phyloP scores from a whole-genome alignment of 2,888 invertebrate genomes.

The Deroplatys truncata region DNA sequence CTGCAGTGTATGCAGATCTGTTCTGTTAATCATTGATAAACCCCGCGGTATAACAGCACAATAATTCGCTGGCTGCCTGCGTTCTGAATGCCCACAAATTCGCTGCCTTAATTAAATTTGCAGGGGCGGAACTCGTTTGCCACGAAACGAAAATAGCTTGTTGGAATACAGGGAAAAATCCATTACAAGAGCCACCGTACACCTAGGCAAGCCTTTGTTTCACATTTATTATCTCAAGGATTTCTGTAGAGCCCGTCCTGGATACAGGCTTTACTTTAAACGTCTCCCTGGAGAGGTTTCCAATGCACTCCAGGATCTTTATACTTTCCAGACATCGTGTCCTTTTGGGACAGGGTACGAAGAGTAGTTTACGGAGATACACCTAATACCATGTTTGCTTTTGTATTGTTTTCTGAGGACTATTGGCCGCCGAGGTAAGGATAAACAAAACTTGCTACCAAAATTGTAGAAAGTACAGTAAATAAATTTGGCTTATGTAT shows the following conservation, averaged over 20 bases:
- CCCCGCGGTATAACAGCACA: not conserved
- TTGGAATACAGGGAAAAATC: not conserved
- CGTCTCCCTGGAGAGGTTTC: not conserved
- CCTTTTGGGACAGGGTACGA: too few relatives aligned
- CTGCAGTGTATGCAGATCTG: too few relatives aligned
- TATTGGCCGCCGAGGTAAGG: too few relatives aligned
- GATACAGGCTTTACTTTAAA: not conserved
- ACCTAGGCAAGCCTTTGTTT: not conserved
- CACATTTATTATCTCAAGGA: not conserved
- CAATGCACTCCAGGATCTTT: not conserved
- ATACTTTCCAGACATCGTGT: too few relatives aligned
- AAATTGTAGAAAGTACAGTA: too few relatives aligned
- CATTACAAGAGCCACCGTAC: not conserved
- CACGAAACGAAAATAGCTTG: not conserved
- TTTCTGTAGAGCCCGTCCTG: not conserved
- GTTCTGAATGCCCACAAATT: not conserved
- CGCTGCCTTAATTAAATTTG: not conserved
- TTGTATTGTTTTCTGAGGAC: too few relatives aligned
- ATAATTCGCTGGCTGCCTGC: not conserved
- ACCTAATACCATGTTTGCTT: too few relatives aligned
- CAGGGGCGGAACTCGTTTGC: too few relatives aligned
- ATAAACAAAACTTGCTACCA: too few relatives aligned
- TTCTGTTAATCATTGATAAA: not conserved
- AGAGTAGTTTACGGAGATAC: too few relatives aligned
- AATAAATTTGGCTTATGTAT: too few relatives aligned